Percentiles rank a stretch among this genome's conserved stretches.
Evolutionary conservation across 2,113 vertebrate genomes (phyloP).

Genomic region (Hucho hucho): DNA sequence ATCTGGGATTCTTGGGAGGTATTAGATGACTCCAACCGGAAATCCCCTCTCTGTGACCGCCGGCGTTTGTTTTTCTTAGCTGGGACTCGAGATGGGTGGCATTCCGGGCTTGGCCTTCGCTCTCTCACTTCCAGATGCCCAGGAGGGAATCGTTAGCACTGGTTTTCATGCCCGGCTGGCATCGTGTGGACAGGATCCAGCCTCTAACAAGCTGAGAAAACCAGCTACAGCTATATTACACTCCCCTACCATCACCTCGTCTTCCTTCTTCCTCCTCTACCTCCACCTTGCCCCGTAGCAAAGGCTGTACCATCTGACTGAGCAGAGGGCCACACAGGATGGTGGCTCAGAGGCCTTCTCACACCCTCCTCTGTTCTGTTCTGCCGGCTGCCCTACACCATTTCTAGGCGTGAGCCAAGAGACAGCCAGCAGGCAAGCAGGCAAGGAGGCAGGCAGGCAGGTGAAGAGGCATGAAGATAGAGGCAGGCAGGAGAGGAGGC

Average conservation of each 20-base stretch:
- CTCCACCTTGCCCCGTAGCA: constrained; percentile 46
- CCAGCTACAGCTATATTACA: constrained; percentile 43
- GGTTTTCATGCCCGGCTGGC: constrained; percentile 66
- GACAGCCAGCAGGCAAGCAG: constrained; percentile 6
- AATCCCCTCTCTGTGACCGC: constrained; percentile 67
- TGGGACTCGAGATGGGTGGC: constrained; percentile 67
- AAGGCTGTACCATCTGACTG: constrained; percentile 49
- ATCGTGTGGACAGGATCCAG: constrained; percentile 59
- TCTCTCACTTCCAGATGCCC: constrained; percentile 60
- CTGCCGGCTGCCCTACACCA: constrained; percentile 23
- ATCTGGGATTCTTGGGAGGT: constrained; percentile 66
- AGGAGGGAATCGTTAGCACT: constrained; percentile 59
- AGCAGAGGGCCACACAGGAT: constrained; percentile 31
- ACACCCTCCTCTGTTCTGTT: constrained; percentile 23
- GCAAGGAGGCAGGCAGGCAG: no score
- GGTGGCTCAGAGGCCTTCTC: constrained; percentile 48
- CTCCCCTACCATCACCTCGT: no score
- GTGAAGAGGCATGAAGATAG: no score
- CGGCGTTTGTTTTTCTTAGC: constrained; percentile 66
- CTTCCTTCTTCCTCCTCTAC: constrained; percentile 4
- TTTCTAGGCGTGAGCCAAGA: constrained; percentile 51
- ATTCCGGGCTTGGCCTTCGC: constrained; percentile 56
- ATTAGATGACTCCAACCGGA: constrained; percentile 68
- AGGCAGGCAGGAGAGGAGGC: no score
- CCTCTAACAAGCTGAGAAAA: constrained; percentile 53